Evolutionary conservation across 2,888 invertebrate genomes (phyloP).

Genomic region (Trypoxylon attenuatum): DNA sequence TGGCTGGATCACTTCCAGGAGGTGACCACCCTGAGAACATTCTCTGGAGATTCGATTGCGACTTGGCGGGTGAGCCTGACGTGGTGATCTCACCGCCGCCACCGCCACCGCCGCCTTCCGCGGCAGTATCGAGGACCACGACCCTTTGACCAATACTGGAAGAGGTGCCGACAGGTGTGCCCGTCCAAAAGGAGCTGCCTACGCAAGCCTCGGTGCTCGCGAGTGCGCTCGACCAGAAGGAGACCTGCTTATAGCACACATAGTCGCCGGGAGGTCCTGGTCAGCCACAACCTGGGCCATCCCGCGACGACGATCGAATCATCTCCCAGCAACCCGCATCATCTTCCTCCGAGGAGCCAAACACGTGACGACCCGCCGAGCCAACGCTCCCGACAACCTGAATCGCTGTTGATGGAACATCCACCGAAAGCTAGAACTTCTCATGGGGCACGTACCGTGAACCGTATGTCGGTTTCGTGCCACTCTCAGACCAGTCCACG

Average conservation of each 20-base stretch:
- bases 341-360: slow-evolving; percentile 30
- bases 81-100: slow-evolving; percentile 71
- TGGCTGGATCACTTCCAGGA: too few relatives aligned
- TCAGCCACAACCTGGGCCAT: slow-evolving; percentile 26
- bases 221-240: slow-evolving; percentile 67
- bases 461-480: too few relatives aligned
- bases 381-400: neutral
- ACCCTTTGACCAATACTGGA: slow-evolving; percentile 74
- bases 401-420: neutral
- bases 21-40: slow-evolving; percentile 73
- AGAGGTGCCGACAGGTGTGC: slow-evolving; percentile 71
- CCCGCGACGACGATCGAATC: slow-evolving; percentile 46
- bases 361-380: slow-evolving; percentile 33
- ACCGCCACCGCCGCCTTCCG: slow-evolving; percentile 66
- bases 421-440: too few relatives aligned
- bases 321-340: too few relatives aligned
- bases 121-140: slow-evolving; percentile 68
- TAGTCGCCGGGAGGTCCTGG: slow-evolving; percentile 56
- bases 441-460: too few relatives aligned
- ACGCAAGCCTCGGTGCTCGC: slow-evolving; percentile 65
- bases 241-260: slow-evolving; percentile 71
- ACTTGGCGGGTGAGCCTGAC: slow-evolving; percentile 72
- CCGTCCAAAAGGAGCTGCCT: slow-evolving; percentile 64
- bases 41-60: slow-evolving; percentile 73
- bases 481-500: too few relatives aligned